Base-by-base conservation (phyloP, 2,888 invertebrate genomes). In the Drosophila nr. perissopoda region DNA sequence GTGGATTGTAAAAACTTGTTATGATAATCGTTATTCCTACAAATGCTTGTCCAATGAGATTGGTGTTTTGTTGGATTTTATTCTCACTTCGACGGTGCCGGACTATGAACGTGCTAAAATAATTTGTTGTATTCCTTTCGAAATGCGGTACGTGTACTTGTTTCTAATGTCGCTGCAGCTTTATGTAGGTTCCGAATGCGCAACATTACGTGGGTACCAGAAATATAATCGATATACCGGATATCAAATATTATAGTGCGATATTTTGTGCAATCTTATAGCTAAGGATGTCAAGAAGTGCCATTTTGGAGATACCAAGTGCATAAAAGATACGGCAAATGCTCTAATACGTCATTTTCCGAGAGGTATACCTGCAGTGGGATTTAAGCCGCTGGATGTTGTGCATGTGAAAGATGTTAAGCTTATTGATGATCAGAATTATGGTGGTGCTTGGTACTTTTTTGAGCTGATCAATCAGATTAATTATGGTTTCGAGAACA, bases 361-460 rank as follows among this genome's bases (percentile, higher is more conserved):
- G 1, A 90, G 88, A 61, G 89, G 91, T 4, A 81, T 90, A 61
- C 77, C 90, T 4, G 83, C 86, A 4, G 60, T 91, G 7, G 88
- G 86, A 4, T 62, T 91, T 2, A 90, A 84, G 34, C 88, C 91
- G 0, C 76, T 91, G 36, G 83, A 82, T 56, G 70, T 80, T 2
- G 74, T 85, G 27, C 59, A 72, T 16, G 77, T 87, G 0, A 56
- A 56, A 18, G 76, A 89, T 40, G 62, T 58, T 57, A 21, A 72
- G 7, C 48, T 84, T 8, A 54, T 89, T 31, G 66, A 84, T 36
- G 78, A 86, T 65, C 45, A 49, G 25, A 60, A 48, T 34, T 59
- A 67, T 51, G 77, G 77, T 2, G 68, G 62, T 0, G 75, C 71
- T 40, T 85, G 83, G 87, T 77, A 82, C 54, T 73, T 49, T 36